Evolutionary conservation across 2,113 vertebrate species (phyloP), one percentile per base, ranked within the genome.

Genomic region (Lates calcarifer): DNA sequence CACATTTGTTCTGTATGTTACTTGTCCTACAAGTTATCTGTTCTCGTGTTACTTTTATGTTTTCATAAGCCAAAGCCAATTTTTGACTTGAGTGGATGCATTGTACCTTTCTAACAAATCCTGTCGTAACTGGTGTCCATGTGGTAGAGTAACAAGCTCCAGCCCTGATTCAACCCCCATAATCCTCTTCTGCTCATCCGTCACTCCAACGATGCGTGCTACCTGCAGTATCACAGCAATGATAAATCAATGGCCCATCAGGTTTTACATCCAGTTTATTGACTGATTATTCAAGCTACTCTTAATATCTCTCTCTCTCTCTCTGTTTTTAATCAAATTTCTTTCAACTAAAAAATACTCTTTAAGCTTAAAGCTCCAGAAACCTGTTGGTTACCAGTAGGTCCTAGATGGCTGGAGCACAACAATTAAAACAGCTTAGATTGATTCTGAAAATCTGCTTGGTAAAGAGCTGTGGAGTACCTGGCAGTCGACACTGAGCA

Each of bases 151-250:
- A 78, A 98, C 90, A 8, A 97, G 96, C 89, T 97, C 97, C 90
- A 98, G 90, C 26, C 97, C 97, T 0, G 96, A 97, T n/a, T 53
- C 76, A 17, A 96, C 96, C 47, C 96, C 96, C 96, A 97, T 97
- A 9, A 89, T 85, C 60, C 35, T 91, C 89, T 82, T 93, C 90
- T 96, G 96, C 77, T 94, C 92, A 51, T 81, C 89, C 9, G 95
- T 95, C 71, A 97, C 96, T 0, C 94, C 94, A 0, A 93, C 92
- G 24, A 97, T 94, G 24, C 95, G 94, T 5, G 94, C 91, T 5
- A 96, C 96, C 97, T 97, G 86, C 57, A 84, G 51, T 1, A n/a
- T 8, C 55, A 55, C 1, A 35, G 49, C 18, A 68, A 45, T 14
- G 57, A 69, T 28, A 53, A 4, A 83, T 49, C 45, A 45, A 24